Evolutionary conservation across 2,113 vertebrate genomes (phyloP), one percentile per base, ranked within the genome.

Genomic region (Caracal caracal): DNA sequence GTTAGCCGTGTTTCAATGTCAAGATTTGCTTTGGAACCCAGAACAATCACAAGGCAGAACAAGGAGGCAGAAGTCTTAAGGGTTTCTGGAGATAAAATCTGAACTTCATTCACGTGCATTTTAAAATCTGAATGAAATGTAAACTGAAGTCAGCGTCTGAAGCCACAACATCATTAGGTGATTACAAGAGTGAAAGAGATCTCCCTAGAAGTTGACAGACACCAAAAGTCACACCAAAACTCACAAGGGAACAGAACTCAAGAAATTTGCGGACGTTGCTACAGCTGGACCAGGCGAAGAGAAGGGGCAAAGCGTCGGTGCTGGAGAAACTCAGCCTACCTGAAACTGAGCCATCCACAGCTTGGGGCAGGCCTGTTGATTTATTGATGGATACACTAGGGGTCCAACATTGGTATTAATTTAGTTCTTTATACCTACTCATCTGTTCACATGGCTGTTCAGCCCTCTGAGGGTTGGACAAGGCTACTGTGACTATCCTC

Each of bases 81-180:
- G 22, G 30, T 30, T 71, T 56, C 1, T 17, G 3, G 59, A 85
- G 65, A n/a, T 15, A 65, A 49, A 88, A 75, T 33, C n/a, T 37
- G 43, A 80, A 56, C 28, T 12, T 66, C 51, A 78, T 9, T 80
- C 70, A 51, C 20, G 24, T 93, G 85, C 78, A 24, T 79, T 95
- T 95, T 81, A 88, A 96, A 87, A 75, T 70, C 66, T 22, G 1
- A 96, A 65, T 61, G 35, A 76, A 96, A 93, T 84, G 13, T 19
- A 95, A 84, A 91, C 40, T 53, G 3, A 63, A 88, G 73, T 47
- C 40, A 94, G 3, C 2, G 15, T 71, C 49, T 13, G 87, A 63
- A 59, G 61, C 22, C 33, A 40, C 9, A 59, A 30, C 10, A n/a
- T 63, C 16, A 3, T 51, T 79, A 59, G 51, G 22, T 16, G 56